Base-by-base conservation (phyloP, 2,113 vertebrate genomes). In the Struthio camelus region DNA sequence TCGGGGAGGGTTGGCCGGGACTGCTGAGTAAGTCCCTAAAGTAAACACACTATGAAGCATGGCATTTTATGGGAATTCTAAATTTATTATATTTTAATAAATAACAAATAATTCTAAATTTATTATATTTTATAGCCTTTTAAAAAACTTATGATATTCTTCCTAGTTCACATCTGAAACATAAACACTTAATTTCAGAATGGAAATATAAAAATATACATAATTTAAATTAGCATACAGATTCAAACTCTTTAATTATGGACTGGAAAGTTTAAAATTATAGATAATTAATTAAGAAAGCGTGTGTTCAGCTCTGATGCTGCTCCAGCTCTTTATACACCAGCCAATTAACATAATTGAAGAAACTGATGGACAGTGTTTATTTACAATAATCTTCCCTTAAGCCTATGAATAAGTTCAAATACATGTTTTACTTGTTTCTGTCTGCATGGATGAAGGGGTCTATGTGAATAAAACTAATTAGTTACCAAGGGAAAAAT, bases 401-500 rank as follows among this genome's bases (percentile, higher is more conserved):
- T 70, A 66, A 94, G 69, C 67, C 65, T 93, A 91, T 20, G 16
- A 51, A 95, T 64, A 13, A 17, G 66, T 96, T 97, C 80, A 97
- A 85, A 95, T 61, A 59, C 69, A 56, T 32, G 27, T 95, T 85
- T 90, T 95, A 84, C 77, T 54, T 4, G 10, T 94, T 95, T 92
- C 75, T 80, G 17, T 71, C 86, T 94, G 54, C 86, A 58, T 53
- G 32, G 72, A 95, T 81, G 87, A 96, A 97, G 96, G 90, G 84
- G 78, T 77, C 44, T 89, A 69, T 94, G 73, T 85, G 90, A 97
- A 93, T 92, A 93, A 95, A 96, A 80, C 66, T 97, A 97, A 98
- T 97, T 96, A 96, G 78, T 81, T 95, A 85, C 71, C 81, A 53
- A 10, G 87, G 94, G 96, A 90, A 97, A 91, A 95, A 76, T 67